These are phyloP conservation scores for Vulpes lagopus DNA, from an alignment of 2,113 vertebrate species.

Conservation along the genomic window DNA sequence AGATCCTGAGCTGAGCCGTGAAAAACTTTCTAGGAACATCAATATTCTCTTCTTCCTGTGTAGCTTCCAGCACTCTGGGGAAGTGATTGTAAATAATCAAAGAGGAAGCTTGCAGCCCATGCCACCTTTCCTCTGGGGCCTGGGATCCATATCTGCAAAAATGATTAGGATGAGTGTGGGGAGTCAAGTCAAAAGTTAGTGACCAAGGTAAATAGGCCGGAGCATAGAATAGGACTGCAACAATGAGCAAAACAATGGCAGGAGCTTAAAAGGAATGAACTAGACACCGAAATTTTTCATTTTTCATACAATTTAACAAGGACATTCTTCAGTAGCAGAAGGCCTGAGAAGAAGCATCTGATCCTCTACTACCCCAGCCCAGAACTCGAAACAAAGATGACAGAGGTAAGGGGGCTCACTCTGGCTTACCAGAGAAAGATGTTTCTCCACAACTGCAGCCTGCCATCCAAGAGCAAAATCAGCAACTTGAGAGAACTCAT, in stretches of 20 bases:
- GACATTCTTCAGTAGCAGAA: not conserved
- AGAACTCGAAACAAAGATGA: not conserved
- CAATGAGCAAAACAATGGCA: not conserved
- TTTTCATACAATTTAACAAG: not conserved
- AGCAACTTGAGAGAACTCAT: not conserved
- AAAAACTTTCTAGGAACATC: conserved; percentile 47
- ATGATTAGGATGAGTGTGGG: not conserved
- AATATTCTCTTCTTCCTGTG: conserved; percentile 8
- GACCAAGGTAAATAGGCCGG: not conserved
- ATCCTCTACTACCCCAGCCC: not conserved
- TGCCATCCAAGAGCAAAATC: not conserved
- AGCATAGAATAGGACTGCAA: not conserved
- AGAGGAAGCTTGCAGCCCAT: not conserved
- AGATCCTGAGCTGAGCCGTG: conserved; percentile 53
- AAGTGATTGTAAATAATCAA: not conserved
- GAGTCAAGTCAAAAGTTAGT: not conserved
- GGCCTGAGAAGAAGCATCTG: not conserved
- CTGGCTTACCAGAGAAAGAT: not conserved
- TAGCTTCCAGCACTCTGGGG: not conserved
- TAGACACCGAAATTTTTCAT: not conserved
- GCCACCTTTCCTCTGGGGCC: not conserved
- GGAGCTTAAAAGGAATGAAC: not conserved
- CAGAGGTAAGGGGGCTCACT: not conserved
- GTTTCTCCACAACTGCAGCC: not conserved
- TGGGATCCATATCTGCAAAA: not conserved